Percentiles rank a stretch among this genome's conserved stretches.
phyloP scores from a whole-genome alignment of 1,140 invertebrate species.

The Dermatophagoides farinae region DNA sequence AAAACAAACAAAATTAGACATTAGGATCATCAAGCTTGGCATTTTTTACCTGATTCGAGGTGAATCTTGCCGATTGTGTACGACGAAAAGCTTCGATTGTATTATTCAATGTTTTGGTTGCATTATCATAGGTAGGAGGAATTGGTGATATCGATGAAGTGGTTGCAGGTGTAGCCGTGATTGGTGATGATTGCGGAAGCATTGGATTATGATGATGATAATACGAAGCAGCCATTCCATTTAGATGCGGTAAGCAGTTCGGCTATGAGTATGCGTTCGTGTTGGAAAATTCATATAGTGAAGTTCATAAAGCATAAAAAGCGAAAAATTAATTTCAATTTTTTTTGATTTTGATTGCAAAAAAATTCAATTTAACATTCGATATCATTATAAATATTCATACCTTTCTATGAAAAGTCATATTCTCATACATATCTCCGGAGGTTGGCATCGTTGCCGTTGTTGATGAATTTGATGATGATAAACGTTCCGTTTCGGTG shows the following conservation, averaged over 20 bases:
- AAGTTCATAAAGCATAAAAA: neutral
- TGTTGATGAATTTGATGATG: neutral
- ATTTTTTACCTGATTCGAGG: conserved; percentile 3
- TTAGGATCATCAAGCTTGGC: neutral
- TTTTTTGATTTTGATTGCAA: neutral
- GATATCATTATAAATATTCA: too few relatives aligned
- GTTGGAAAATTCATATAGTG: too few relatives aligned
- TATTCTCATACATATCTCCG: conserved; percentile 15
- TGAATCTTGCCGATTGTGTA: conserved; percentile 11
- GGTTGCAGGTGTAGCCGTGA: neutral
- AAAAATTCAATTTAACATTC: neutral
- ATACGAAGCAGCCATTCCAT: neutral
- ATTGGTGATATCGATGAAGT: neutral
- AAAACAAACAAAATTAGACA: neutral
- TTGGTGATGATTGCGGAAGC: neutral
- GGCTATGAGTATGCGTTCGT: too few relatives aligned
- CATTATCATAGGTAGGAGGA: conserved; percentile 2
- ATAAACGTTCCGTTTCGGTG: neutral
- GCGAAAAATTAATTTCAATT: neutral
- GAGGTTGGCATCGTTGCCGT: neutral
- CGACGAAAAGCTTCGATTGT: conserved; percentile 8
- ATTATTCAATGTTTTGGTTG: neutral
- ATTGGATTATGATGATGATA: neutral
- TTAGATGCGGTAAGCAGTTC: neutral
- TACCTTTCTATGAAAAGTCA: conserved; percentile 15